Evolutionary conservation across 2,888 invertebrate species (phyloP), one percentile per base, ranked within the genome.

Genomic region (Micropterix aruncella): DNA sequence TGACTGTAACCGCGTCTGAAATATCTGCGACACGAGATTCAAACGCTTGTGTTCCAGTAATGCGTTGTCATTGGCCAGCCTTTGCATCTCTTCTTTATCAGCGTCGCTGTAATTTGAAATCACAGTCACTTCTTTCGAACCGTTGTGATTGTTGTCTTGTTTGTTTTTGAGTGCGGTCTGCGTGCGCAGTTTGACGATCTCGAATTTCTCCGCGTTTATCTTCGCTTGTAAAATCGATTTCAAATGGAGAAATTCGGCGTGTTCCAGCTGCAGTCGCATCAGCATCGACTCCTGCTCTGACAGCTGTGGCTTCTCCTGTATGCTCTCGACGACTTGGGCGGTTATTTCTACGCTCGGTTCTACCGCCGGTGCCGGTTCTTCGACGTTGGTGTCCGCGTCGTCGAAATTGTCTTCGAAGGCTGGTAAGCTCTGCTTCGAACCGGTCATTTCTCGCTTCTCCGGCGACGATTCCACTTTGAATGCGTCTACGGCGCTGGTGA

Each of bases 191-290:
- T 74, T 75, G 17, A 79, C 74, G 12, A 86, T 79, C 65, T 87
- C 85, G 37, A 77, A 77, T 52, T 77, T 79, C 61, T 88, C 88
- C 0, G 75, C 74, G 55, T 79, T 76, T 44, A 88, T 83, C 56
- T 80, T 77, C 1, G 77, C 74, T 56, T 79, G 77, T 9, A 88
- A 60, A 40, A 79, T 68, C 1, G 78, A 75, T 51, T 84, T 83
- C 54, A 88, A 68, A 49, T 77, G 77, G 18, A 82, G 59, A 48
- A 81, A 68, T 52, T 79, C 77, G 2, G 75, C 74, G 52, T 79
- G 78, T 58, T 80, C 80, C n/a, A 80, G 60, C 57, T 81, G 78
- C 3, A 80, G 56, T 43, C 79, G 60, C 40, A 77, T 57, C 19
- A 80, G 63, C 54, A 70, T 71, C 0, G 72, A 55, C 54, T 76